A percentile compares a stretch with the other conserved stretches of the same genome.
These are phyloP conservation scores for Rhinoptilus africanus DNA, from an alignment of 2,113 vertebrate species.

Conservation along the genomic window DNA sequence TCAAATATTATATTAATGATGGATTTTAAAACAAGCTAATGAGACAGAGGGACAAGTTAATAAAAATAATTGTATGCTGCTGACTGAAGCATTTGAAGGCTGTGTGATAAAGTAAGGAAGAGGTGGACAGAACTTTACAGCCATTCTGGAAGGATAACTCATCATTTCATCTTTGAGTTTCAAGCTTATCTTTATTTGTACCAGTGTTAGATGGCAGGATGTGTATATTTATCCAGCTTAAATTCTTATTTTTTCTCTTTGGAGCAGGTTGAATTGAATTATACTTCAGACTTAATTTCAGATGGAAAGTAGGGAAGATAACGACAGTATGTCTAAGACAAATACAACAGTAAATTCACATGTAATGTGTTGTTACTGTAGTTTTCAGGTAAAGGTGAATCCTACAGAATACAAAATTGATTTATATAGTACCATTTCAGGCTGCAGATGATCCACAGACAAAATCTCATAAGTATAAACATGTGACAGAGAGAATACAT, in stretches of 20 bases:
- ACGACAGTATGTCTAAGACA: not conserved
- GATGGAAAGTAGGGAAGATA: not conserved
- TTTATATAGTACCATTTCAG: not conserved
- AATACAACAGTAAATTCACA: not conserved
- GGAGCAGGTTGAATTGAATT: not conserved
- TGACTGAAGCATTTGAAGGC: not conserved
- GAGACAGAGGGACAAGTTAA: not conserved
- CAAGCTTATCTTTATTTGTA: not conserved
- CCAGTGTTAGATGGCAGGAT: not conserved
- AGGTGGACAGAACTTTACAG: not conserved
- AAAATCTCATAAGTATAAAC: not conserved
- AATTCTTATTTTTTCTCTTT: not conserved
- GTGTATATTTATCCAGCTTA: not conserved
- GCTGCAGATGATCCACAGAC: not conserved
- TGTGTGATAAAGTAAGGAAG: not conserved
- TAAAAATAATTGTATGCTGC: not conserved
- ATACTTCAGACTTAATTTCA: not conserved
- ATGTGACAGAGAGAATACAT: not conserved
- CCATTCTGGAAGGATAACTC: not conserved
- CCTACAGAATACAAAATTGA: not conserved
- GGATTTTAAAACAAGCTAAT: not conserved
- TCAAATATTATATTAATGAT: not conserved
- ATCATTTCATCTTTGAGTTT: not conserved
- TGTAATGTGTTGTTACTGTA: not conserved
- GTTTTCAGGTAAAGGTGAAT: not conserved